These are phyloP conservation scores for Julus scandinavius DNA, from an alignment of 2,888 invertebrate species.

Conservation along the genomic window DNA sequence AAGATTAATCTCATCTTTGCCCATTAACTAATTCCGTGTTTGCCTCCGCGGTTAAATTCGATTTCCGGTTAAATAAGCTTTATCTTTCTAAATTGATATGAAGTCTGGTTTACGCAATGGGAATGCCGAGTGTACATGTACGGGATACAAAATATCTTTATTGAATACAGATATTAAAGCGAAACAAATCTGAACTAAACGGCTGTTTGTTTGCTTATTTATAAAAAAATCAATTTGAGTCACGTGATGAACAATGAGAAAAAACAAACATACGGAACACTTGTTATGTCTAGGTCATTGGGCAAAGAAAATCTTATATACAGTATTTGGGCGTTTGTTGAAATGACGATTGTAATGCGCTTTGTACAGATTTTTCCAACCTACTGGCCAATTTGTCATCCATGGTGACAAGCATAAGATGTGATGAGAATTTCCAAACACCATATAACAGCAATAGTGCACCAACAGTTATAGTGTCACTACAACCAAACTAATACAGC, in stretches of 20 bases:
- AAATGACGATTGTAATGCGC: background rate
- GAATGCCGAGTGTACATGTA: background rate
- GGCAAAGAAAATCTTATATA: background rate
- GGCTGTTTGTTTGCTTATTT: background rate
- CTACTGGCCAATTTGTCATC: background rate
- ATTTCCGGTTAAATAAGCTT: background rate
- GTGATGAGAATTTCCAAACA: background rate
- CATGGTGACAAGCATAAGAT: background rate
- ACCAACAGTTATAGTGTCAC: no score
- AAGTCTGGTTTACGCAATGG: background rate
- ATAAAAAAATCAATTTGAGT: background rate
- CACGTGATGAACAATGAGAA: background rate
- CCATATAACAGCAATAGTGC: background rate
- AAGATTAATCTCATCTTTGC: constrained; percentile 16
- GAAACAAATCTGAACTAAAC: background rate
- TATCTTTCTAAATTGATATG: constrained; percentile 31
- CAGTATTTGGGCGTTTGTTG: background rate
- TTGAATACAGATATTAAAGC: background rate
- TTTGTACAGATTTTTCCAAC: background rate
- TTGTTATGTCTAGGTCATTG: background rate
- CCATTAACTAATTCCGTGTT: constrained; percentile 8
- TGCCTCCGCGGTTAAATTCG: constrained; percentile 2
- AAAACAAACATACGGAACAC: background rate
- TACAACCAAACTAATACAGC: no score
- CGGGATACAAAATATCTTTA: background rate